Evolutionary conservation across 2,888 invertebrate genomes (phyloP), one percentile per base, ranked within the genome.

Genomic region (Sipha maydis): DNA sequence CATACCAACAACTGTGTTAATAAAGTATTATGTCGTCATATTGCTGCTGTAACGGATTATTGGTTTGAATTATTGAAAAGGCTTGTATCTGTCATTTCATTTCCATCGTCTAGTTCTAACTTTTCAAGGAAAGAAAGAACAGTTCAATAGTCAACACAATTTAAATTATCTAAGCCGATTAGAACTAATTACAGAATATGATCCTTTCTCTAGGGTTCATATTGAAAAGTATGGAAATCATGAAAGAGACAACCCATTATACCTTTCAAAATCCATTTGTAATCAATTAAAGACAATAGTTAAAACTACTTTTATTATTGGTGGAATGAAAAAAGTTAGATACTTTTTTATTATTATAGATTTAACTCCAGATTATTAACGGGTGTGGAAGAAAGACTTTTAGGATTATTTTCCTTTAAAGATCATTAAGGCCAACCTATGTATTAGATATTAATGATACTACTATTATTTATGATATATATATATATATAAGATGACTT

Each of bases 301-400:
- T 56, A 61, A 61, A 79, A 8, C 34, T 56, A 79, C 54, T 61
- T 56, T 34, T 61, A 79, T 79, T 34, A 56, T 79, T 79, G 19
- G 34, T 34, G 84, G 80, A 79, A 75, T 80, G 17, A 79, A 89
- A 11, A 21, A 38, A 38, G n/a, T 31, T 38, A 89, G 89, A 76
- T 89, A 89, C 41, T 89, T 73, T 78, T 89, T 85, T 5, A 88
- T 89, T 31, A 79, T 71, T 54, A 83, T 88, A 38, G 83, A 89
- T 88, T 89, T 79, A 78, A 88, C 88, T 19, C 83, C 83, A 9
- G 88, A 89, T 76, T 89, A 78, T 86, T 90, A 90, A 90, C 90
- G 90, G 88, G 89, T 90, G 91, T 90, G 31, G n/a, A n/a, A n/a
- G n/a, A 84, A 91, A 90, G 91, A 79, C 91, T 91, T 91, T 85